Conservation (phyloP, 2,797 vertebrate species). For the Hydrocynus forskahlii region DNA sequence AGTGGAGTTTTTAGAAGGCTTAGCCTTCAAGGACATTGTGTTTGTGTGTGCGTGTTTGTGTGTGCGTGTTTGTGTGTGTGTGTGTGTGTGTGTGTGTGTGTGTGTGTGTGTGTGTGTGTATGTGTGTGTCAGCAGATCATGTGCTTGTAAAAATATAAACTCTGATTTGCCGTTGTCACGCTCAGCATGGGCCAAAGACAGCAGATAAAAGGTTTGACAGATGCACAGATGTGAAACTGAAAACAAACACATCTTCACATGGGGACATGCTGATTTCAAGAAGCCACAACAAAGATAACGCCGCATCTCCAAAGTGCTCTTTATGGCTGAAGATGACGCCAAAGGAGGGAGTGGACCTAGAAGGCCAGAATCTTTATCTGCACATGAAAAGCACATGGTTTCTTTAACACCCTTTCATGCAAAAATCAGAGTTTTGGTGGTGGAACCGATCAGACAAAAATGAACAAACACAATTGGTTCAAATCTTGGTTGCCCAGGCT, state of each 20-base stretch:
- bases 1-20: neutral
- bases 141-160: constrained; percentile 35
- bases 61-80: neutral
- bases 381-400: neutral
- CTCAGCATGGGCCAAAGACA: constrained; percentile 25
- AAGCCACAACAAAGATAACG: constrained; percentile 31
- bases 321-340: neutral
- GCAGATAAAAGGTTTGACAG: constrained; percentile 24
- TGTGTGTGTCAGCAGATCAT: constrained; percentile 41
- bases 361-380: neutral
- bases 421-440: neutral
- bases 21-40: constrained; percentile 30
- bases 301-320: neutral
- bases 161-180: constrained; percentile 38
- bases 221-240: constrained; percentile 31
- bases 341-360: neutral
- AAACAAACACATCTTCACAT: constrained; percentile 23
- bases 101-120: constrained; percentile 7
- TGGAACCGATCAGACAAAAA: no score
- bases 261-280: constrained; percentile 32
- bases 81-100: constrained; percentile 18
- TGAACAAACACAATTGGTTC: no score
- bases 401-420: neutral
- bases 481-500: no score
- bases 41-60: constrained; percentile 14